Percentiles rank a stretch among this genome's conserved stretches.
Evolutionary conservation across 2,113 vertebrate species (phyloP).

Genomic region (Jaculus jaculus): DNA sequence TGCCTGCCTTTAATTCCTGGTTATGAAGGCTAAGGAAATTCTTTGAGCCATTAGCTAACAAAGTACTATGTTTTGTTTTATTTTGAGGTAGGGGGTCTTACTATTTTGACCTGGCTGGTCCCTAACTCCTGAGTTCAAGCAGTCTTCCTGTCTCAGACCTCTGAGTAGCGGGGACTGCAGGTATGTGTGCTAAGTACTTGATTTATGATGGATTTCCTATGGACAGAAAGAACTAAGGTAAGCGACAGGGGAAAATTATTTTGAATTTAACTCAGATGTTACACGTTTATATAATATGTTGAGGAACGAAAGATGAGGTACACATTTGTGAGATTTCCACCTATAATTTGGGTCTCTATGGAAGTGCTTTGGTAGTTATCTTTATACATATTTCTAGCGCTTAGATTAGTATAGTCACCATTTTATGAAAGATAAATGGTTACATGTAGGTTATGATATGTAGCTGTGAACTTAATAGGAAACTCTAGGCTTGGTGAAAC

Average conservation of each 20-base stretch:
- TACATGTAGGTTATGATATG: not conserved
- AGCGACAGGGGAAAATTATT: not conserved
- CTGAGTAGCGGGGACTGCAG: not conserved
- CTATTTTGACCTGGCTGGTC: not conserved
- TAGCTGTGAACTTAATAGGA: constrained; percentile 43
- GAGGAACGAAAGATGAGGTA: not conserved
- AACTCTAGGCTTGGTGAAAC: constrained; percentile 34
- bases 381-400: constrained; percentile 2
- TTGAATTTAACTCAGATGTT: constrained; percentile 44
- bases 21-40: constrained; percentile 33
- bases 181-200: not conserved
- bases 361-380: constrained; percentile 34
- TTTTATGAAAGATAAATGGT: constrained; percentile 46
- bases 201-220: constrained; percentile 34
- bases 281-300: constrained; percentile 40
- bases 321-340: constrained; percentile 11
- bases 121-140: not conserved
- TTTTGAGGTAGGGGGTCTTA: not conserved
- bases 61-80: constrained; percentile 34
- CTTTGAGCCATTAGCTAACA: constrained; percentile 33
- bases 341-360: constrained; percentile 35
- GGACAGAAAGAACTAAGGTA: not conserved
- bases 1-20: constrained; percentile 40
- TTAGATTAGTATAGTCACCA: constrained; percentile 32
- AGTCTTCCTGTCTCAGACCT: not conserved